Percentiles rank a stretch among this genome's conserved stretches.
phyloP scores from a whole-genome alignment of 2,888 invertebrate genomes.

The Laothoe populi region DNA sequence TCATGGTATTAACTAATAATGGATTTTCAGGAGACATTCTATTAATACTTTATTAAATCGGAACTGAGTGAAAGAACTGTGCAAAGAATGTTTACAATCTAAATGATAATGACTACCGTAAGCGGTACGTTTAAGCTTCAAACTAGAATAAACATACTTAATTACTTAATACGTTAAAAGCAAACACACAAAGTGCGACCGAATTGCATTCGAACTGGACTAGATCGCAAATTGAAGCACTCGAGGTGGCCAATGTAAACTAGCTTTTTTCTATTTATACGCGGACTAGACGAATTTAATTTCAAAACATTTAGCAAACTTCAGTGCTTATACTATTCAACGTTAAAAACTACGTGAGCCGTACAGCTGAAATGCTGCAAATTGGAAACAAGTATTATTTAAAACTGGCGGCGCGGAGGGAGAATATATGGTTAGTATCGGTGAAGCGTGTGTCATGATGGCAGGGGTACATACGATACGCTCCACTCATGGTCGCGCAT shows the following conservation, averaged over 20 bases:
- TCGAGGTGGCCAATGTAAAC: slow-evolving; percentile 45
- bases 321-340: slow-evolving; percentile 17
- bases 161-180: neutral
- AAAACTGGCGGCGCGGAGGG: slow-evolving; percentile 23
- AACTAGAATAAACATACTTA: neutral
- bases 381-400: neutral
- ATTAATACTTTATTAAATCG: neutral
- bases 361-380: neutral
- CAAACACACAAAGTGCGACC: slow-evolving; percentile 43
- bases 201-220: slow-evolving; percentile 48
- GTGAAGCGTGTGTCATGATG: slow-evolving; percentile 34
- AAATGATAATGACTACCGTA: neutral
- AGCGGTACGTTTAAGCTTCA: neutral
- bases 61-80: slow-evolving; percentile 30
- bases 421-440: slow-evolving; percentile 33
- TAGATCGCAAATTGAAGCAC: slow-evolving; percentile 62
- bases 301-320: slow-evolving; percentile 35
- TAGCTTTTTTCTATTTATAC: slow-evolving; percentile 53
- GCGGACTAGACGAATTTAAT: slow-evolving; percentile 38
- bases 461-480: slow-evolving; percentile 79
- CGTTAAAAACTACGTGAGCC: neutral
- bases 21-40: neutral
- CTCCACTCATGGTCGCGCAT: slow-evolving; percentile 85
- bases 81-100: slow-evolving; percentile 12
- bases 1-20: neutral